Evolutionary conservation across 2,113 vertebrate genomes (phyloP), one percentile per base, ranked within the genome.

Genomic region (Sterrhoptilus dennistouni): DNA sequence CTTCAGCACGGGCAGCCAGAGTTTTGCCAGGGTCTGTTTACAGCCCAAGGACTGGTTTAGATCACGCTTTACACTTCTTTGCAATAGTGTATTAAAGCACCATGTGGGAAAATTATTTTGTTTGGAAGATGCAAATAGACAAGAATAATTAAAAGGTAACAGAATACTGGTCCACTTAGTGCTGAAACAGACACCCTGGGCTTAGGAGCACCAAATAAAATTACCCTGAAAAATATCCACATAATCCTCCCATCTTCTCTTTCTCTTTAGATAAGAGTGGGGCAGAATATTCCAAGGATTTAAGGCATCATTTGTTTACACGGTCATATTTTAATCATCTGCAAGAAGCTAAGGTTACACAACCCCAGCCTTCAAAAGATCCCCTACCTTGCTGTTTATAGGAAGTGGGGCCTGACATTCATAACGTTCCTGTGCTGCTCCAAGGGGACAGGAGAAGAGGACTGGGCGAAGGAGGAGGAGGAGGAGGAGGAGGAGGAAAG

Each of bases 381-480:
- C 85, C 94, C 93, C 85, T 95, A 96, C 92, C 93, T 96, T 91
- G n/a, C 50, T 97, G 97, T 96, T 97, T 95, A 96, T 91, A 92
- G 93, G 90, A 97, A 78, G 59, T 66, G 38, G 42, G 90, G 89
- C 90, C 87, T 74, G 59, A 93, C 70, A 81, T 95, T 97, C 95
- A 61, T 75, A 95, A 86, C 1, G 17, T 65, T 83, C 92, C 91
- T 1, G 0, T 64, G 83, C 87, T 93, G 87, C 74, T 97, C 93
- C 57, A 53, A 92, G 75, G 93, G 91, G 94, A 94, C 60, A 23
- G 81, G 64, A 93, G 61, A 36, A 92, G 36, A 93, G 69, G 78
- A 91, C 7, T 45, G 59, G 88, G 95, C 78, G 92, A 83, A 83
- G 49, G 23, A 81, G 64, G 29, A 91, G 29, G 15, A 54, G 28